Evolutionary conservation across 2,113 vertebrate species (phyloP).

Genomic region (Pycnonotus jocosus): DNA sequence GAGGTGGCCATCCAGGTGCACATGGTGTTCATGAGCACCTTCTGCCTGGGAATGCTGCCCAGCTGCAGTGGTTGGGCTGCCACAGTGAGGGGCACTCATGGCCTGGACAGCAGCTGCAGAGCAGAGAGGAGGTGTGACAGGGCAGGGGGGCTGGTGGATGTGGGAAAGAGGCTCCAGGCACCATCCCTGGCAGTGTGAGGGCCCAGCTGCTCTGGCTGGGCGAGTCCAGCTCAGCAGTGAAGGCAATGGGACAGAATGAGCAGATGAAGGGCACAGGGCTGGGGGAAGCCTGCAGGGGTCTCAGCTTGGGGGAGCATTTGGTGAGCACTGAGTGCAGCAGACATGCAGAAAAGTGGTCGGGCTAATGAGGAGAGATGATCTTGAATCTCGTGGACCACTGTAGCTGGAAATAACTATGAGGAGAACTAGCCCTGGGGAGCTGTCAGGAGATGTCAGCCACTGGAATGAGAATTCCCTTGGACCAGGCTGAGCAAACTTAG

Average conservation of each 20-base stretch:
- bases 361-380: background rate
- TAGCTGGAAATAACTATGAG: background rate
- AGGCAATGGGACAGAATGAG: background rate
- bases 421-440: conserved; percentile 16
- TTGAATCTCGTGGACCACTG: background rate
- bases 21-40: background rate
- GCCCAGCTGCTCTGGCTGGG: background rate
- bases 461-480: background rate
- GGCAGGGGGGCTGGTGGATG: background rate
- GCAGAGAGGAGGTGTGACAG: background rate
- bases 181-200: accelerated
- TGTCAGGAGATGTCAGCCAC: conserved; percentile 11
- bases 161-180: background rate
- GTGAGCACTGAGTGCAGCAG: background rate
- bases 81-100: accelerated
- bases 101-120: background rate
- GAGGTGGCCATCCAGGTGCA: background rate
- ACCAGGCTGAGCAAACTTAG: conserved; percentile 1
- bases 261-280: background rate
- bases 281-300: background rate
- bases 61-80: background rate
- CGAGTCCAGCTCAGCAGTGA: background rate
- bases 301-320: background rate
- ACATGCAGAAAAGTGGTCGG: background rate
- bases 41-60: background rate